These are phyloP conservation scores for Kuschelorhynchus macadamiae DNA, from an alignment of 2,888 invertebrate genomes.

Conservation along the genomic window DNA sequence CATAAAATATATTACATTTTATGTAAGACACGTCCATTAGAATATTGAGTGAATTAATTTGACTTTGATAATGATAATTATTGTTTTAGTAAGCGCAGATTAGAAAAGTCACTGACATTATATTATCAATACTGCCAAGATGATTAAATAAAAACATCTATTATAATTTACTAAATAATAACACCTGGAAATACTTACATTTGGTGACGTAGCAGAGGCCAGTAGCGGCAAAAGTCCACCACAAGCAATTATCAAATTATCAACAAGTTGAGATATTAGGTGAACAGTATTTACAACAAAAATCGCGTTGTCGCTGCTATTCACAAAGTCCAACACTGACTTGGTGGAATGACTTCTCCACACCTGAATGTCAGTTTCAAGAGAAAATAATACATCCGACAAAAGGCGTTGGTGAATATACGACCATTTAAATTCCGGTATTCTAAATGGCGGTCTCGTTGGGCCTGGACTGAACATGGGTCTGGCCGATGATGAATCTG, in stretches of 20 bases:
- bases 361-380: conserved; percentile 97
- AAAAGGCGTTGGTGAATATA: conserved; percentile 97
- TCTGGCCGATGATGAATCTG: conserved; percentile 76
- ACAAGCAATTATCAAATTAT: conserved; percentile 98
- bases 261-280: conserved; percentile 97
- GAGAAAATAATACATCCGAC: conserved; percentile 94
- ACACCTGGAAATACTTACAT: conserved; percentile 82
- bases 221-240: conserved; percentile 96
- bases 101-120: too few species aligned
- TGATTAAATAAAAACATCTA: too few species aligned
- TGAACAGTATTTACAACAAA: conserved; percentile 99
- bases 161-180: too few species aligned
- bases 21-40: too few species aligned
- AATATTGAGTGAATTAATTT: too few species aligned
- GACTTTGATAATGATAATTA: too few species aligned
- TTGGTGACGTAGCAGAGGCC: conserved; percentile 98
- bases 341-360: conserved; percentile 95
- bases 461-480: conserved; percentile 96
- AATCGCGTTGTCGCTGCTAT: conserved; percentile 97
- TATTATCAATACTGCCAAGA: too few species aligned
- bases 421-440: conserved; percentile 99
- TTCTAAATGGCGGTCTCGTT: conserved; percentile 95
- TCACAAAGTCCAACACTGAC: conserved; percentile 97
- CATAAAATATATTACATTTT: too few species aligned
- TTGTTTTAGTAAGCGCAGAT: too few species aligned